Evolutionary conservation across 2,797 vertebrate species (phyloP), one percentile per base, ranked within the genome.

Genomic region (Nyctibius grandis): DNA sequence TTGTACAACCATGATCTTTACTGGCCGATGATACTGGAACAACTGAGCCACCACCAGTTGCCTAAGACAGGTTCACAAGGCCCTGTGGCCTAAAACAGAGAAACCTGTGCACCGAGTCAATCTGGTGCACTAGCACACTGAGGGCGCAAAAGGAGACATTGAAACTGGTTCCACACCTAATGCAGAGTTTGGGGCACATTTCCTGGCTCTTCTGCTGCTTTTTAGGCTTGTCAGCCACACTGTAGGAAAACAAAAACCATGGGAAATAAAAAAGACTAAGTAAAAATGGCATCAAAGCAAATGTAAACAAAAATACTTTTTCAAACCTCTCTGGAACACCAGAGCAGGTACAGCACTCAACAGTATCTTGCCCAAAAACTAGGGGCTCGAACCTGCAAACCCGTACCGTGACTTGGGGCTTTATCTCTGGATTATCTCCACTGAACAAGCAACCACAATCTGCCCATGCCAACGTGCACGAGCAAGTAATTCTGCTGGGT

Each of bases 171-270:
- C 95, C 96, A 97, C 95, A 97, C 97, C 97, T 97, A 97, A 96
- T 96, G 94, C 96, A 97, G 93, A 95, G 95, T 97, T 97, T 97
- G 97, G 97, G 96, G 93, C 95, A 97, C 97, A 95, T 96, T 96
- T 97, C 96, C 97, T 96, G 95, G 96, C 96, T 97, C 96, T 97
- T 97, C 96, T 97, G 96, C 97, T 97, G 97, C 97, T 96, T 97
- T 97, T 96, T 96, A 97, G 97, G 97, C 95, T 97, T 97, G 96
- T 97, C 96, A 97, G 97, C 97, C 97, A 97, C 93, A 96, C 97
- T 97, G 96, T 96, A 97, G 96, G 96, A 97, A 97, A 97, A 97
- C 96, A 97, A 95, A 97, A 97, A 97, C 42, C 95, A 97, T 96
- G 97, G 97, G 93, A 95, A 97, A 95, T 95, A 96, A 95, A 97